Conservation (phyloP, 2,113 vertebrate species). For the Xenotilapia caudafasciata region DNA sequence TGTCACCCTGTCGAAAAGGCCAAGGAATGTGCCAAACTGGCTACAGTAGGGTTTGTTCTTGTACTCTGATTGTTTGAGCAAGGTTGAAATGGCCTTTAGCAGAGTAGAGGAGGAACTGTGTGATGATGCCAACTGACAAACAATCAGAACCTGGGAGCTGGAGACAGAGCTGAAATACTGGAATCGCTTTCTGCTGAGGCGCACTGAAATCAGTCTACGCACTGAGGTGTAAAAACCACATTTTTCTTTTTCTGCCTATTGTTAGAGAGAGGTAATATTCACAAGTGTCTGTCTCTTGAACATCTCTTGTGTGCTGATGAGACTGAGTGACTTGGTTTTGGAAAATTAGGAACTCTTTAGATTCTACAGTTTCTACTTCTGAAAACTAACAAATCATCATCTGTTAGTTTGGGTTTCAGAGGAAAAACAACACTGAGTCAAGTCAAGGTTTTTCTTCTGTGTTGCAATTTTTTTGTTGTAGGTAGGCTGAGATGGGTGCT, state of each 20-base stretch:
- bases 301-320: neutral
- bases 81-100: constrained; percentile 59
- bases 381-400: neutral
- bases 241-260: neutral
- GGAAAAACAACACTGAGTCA: neutral
- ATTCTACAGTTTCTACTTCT: neutral
- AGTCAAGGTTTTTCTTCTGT: neutral
- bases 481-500: neutral
- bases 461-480: neutral
- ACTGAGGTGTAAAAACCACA: neutral
- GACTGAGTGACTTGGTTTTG: neutral
- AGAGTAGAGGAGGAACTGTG: constrained; percentile 45
- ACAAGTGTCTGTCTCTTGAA: neutral
- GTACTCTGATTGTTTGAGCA: constrained; percentile 55
- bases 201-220: neutral
- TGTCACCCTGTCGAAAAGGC: constrained; percentile 64
- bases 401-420: neutral
- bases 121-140: constrained; percentile 44
- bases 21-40: constrained; percentile 68
- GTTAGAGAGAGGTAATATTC: constrained; percentile 12
- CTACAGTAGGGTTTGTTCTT: constrained; percentile 72
- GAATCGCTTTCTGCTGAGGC: neutral
- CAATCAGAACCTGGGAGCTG: constrained; percentile 17
- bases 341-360: neutral
- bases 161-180: neutral